Conservation (phyloP, 2,113 vertebrate species). For the Oxygymnocypris stewartii region DNA sequence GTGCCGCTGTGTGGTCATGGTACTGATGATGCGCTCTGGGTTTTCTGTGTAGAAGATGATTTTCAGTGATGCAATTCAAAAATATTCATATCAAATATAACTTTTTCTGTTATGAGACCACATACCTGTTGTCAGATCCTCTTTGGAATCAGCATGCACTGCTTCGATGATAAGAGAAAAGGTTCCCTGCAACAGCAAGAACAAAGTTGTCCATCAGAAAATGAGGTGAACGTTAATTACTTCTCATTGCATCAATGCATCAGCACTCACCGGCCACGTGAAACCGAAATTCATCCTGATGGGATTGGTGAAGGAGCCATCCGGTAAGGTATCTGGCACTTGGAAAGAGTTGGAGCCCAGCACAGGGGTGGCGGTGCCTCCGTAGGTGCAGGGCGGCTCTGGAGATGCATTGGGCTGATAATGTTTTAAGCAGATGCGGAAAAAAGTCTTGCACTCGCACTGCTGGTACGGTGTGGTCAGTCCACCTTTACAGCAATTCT, state of each 20-base stretch:
- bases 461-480: conserved; percentile 76
- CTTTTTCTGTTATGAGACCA: not conserved
- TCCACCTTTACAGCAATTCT: conserved; percentile 85
- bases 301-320: conserved; percentile 88
- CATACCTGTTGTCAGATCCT: conserved; percentile 92
- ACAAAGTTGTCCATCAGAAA: conserved; percentile 30
- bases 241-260: too few relatives aligned
- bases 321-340: conserved; percentile 83
- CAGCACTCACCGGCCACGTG: conserved; percentile 92
- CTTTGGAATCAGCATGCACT: conserved; percentile 89
- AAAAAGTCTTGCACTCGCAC: conserved; percentile 96
- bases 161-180: conserved; percentile 98
- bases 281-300: conserved; percentile 92
- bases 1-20: conserved; percentile 91
- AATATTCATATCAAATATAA: not conserved
- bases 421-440: conserved; percentile 96
- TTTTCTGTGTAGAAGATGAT: conserved; percentile 75
- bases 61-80: not conserved
- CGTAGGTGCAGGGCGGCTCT: conserved; percentile 95
- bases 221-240: not conserved
- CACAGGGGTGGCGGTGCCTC: conserved; percentile 88
- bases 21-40: conserved; percentile 92
- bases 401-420: conserved; percentile 96
- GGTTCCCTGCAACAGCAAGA: conserved; percentile 82
- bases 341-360: conserved; percentile 94